A percentile compares a stretch with the other conserved stretches of the same genome.
phyloP scores from a whole-genome alignment of 2,888 invertebrate genomes.

The Mesorhabditis sp. region DNA sequence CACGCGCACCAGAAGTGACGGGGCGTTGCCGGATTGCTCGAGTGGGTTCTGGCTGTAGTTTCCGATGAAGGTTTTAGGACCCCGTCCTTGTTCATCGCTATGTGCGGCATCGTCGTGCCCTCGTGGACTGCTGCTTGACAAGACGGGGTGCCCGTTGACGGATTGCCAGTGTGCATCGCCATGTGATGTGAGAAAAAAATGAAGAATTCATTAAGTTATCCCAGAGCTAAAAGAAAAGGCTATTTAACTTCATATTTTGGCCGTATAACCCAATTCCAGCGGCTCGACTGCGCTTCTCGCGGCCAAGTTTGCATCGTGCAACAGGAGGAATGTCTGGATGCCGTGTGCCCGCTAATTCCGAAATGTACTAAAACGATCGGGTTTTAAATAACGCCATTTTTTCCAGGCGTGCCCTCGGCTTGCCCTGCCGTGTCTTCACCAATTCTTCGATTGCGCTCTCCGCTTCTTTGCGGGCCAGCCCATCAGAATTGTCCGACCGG shows the following conservation, averaged over 20 bases:
- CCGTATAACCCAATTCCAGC: constrained; percentile 13
- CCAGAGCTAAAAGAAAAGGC: too few species aligned
- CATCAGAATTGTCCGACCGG: constrained; percentile 20
- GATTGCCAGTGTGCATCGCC: constrained; percentile 33
- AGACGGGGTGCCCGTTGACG: constrained; percentile 27
- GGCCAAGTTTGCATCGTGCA: not conserved
- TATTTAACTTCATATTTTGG: not conserved
- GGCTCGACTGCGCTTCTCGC: not conserved
- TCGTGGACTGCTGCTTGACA: constrained; percentile 28
- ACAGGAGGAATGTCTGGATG: not conserved
- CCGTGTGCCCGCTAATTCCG: not conserved
- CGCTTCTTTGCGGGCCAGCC: not conserved
- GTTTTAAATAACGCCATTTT: not conserved
- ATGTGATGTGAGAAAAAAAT: constrained; percentile 19
- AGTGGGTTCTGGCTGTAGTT: not conserved
- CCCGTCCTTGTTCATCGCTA: constrained; percentile 11
- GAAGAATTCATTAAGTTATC: too few species aligned
- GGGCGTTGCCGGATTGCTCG: not conserved
- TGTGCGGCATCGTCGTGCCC: constrained; percentile 27
- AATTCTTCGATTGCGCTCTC: not conserved
- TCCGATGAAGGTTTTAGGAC: too few species aligned
- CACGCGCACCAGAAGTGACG: constrained; percentile 28
- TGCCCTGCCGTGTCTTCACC: not conserved
- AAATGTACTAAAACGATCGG: not conserved
- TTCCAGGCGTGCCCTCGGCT: not conserved